These are phyloP conservation scores for Eudorcas thomsonii DNA, from an alignment of 2,113 vertebrate genomes.

Conservation along the genomic window DNA sequence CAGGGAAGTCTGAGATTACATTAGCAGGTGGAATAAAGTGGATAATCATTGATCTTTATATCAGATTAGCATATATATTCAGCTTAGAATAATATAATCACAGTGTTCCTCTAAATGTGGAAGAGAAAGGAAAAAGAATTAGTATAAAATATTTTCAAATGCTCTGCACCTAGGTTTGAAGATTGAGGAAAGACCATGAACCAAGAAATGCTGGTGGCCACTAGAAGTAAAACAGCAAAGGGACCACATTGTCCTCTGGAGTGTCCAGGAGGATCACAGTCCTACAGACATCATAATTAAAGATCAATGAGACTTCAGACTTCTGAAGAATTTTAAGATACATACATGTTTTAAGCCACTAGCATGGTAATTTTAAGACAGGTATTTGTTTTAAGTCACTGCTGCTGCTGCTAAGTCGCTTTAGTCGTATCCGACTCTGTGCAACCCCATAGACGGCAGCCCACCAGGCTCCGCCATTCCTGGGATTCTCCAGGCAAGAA, in stretches of 20 bases:
- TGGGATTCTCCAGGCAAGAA: no score
- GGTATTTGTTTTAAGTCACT: no score
- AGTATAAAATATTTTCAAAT: background rate
- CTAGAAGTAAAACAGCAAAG: background rate
- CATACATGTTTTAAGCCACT: no score
- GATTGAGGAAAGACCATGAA: background rate
- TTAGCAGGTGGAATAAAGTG: background rate
- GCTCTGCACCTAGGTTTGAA: background rate
- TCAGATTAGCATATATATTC: background rate
- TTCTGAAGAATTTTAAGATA: no score
- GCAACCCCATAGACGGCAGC: no score
- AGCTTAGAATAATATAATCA: background rate
- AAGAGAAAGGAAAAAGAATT: background rate
- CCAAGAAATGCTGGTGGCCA: background rate
- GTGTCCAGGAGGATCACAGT: background rate
- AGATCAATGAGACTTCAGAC: no score
- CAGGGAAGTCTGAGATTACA: background rate
- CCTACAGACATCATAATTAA: background rate
- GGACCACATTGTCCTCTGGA: background rate
- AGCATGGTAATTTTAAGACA: no score
- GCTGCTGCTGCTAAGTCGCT: no score
- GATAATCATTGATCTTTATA: background rate
- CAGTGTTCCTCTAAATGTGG: background rate
- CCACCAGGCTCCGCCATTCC: no score
- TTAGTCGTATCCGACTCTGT: fast-evolving